A percentile compares a stretch with the other conserved stretches of the same genome.
phyloP scores from a whole-genome alignment of 1,140 invertebrate genomes.

The Hermetia illucens region DNA sequence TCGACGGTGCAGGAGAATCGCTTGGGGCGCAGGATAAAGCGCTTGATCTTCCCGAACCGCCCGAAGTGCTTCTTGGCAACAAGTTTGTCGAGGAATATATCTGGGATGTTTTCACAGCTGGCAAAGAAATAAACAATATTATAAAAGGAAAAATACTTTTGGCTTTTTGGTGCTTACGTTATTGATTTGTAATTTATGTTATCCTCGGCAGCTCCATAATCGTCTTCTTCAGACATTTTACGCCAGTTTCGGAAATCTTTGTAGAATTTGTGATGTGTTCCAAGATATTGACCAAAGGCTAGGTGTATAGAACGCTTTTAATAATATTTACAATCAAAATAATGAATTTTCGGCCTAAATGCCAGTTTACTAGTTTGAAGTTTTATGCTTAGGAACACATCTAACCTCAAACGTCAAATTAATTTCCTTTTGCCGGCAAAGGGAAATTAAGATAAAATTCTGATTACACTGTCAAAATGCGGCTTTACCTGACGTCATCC shows the following conservation, averaged over 20 bases:
- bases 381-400: too few relatives aligned
- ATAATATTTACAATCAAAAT: too few relatives aligned
- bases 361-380: too few relatives aligned
- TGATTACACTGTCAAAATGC: too few relatives aligned
- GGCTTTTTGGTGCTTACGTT: not conserved
- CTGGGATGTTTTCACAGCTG: slow-evolving; percentile 48
- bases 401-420: too few relatives aligned
- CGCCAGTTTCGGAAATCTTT: not conserved
- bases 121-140: slow-evolving; percentile 9
- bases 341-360: too few relatives aligned
- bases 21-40: slow-evolving; percentile 43
- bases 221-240: not conserved
- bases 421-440: too few relatives aligned
- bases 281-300: too few relatives aligned
- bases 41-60: slow-evolving; percentile 44
- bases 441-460: too few relatives aligned
- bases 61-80: slow-evolving; percentile 47
- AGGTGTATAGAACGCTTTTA: too few relatives aligned
- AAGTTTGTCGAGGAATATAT: slow-evolving; percentile 41
- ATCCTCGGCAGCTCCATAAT: not conserved
- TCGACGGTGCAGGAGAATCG: slow-evolving; percentile 42
- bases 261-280: too few relatives aligned
- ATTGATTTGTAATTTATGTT: not conserved
- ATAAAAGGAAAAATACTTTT: not conserved
- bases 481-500: too few relatives aligned